Evolutionary conservation across 2,888 invertebrate species (phyloP).

Genomic region (Eupithecia inturbata): DNA sequence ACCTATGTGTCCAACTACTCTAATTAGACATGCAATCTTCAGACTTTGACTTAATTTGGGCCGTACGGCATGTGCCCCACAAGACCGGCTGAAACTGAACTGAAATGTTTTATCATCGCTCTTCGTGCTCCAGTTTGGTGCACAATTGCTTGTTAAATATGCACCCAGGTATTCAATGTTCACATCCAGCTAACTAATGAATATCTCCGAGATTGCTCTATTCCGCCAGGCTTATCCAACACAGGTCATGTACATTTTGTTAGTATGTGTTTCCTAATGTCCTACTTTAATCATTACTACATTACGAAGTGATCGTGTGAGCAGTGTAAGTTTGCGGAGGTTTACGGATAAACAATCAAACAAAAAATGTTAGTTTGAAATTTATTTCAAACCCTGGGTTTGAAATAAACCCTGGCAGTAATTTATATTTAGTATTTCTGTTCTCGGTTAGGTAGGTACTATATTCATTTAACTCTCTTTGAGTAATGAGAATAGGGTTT

Average conservation of each 20-base stretch:
- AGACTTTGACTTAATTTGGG: background rate
- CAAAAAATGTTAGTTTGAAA: background rate
- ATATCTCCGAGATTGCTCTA: background rate
- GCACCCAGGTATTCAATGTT: background rate
- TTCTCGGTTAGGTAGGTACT: background rate
- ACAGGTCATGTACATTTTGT: conserved; percentile 9
- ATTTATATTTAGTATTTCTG: background rate
- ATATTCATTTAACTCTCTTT: background rate
- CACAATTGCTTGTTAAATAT: conserved; percentile 1
- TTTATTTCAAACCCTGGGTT: too few relatives aligned
- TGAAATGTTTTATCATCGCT: background rate
- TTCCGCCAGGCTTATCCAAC: background rate
- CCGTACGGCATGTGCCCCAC: background rate
- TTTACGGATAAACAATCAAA: background rate
- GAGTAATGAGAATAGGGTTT: background rate
- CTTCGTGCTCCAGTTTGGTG: background rate
- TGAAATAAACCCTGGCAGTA: background rate
- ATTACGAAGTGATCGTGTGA: conserved; percentile 21
- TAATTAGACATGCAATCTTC: background rate
- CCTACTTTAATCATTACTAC: conserved; percentile 24
- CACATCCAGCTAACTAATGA: conserved; percentile 8
- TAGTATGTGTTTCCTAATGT: conserved; percentile 10
- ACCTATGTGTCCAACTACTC: background rate
- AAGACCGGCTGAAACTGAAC: background rate
- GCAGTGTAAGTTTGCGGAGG: background rate